Base-by-base conservation (phyloP, 2,797 vertebrate species). In the Danio kyathit region DNA sequence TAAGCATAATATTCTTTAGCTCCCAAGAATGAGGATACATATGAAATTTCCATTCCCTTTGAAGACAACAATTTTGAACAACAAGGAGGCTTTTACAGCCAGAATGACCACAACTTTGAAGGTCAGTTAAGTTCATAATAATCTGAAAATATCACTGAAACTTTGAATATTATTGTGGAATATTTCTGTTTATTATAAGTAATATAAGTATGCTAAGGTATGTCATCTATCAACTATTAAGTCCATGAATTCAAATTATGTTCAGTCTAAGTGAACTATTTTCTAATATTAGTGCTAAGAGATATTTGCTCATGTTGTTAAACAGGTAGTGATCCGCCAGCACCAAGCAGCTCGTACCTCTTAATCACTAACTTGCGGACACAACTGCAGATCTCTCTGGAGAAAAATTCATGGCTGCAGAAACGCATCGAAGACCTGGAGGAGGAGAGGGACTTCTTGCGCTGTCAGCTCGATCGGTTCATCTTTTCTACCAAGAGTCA, bases 391-490 rank as follows among this genome's bases (percentile, higher is more conserved):
- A 95, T 96, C 90, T 96, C 96, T 40, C 86, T 96, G 81, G 96
- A 97, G 92, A 95, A 97, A 88, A 97, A 96, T 90, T 96, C 96
- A 0, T 97, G 96, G 96, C 86, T 97, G 56, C 95, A 96, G 92
- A 97, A 97, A 84, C 93, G 96, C 86, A 97, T 97, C 0, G 95
- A 96, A 85, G 96, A 97, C 86, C 91, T 97, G 86, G 96, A 97
- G 85, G 96, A 97, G 86, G 96, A 97, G 90, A 91, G 96, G 75
- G 96, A 97, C 84, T 97, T 97, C 78, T 88, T 97, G 12, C 94
- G 96, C 9, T 97, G 96, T 80, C 96, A 97, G 88, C 86, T 97
- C 12, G 96, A 96, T 88, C 96, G 96, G 64, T 97, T 97, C 88
- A 97, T 97, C 87, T 96, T 95, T 61, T 96, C 94, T 0, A 95